Conservation (phyloP, 1,140 invertebrate species). For the Acyrthosiphon pisum region DNA sequence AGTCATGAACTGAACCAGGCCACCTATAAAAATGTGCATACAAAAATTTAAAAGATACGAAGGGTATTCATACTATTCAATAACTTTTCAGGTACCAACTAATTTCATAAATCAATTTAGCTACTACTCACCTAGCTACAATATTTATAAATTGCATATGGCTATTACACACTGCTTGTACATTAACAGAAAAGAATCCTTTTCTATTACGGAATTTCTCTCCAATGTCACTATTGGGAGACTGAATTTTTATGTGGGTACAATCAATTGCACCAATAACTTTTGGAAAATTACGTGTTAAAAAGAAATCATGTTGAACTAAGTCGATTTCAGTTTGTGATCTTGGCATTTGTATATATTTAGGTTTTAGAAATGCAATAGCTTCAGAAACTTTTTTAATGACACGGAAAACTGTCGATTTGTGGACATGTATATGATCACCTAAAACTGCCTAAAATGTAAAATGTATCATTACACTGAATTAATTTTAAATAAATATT, state of each 20-base stretch:
- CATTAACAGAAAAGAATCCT: neutral
- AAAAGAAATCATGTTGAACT: neutral
- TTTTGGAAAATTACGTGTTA: no score
- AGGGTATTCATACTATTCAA: no score
- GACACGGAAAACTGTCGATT: no score
- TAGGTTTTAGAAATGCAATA: neutral
- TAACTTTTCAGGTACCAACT: neutral
- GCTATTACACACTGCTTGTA: neutral
- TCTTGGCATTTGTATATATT: neutral
- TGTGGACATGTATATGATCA: no score
- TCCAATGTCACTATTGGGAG: neutral
- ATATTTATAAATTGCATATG: neutral
- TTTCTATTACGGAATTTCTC: neutral
- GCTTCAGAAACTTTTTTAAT: no score
- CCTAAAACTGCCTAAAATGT: no score
- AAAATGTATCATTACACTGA: no score
- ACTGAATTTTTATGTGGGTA: neutral
- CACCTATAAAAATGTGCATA: no score
- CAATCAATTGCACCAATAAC: neutral
- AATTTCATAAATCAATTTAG: neutral
- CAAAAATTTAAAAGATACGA: no score
- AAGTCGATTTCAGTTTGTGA: neutral
- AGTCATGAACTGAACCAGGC: no score
- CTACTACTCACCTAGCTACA: constrained; percentile 1
- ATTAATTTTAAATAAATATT: no score